These are phyloP conservation scores for Fulmarus glacialis DNA, from an alignment of 2,113 vertebrate genomes.

Conservation along the genomic window DNA sequence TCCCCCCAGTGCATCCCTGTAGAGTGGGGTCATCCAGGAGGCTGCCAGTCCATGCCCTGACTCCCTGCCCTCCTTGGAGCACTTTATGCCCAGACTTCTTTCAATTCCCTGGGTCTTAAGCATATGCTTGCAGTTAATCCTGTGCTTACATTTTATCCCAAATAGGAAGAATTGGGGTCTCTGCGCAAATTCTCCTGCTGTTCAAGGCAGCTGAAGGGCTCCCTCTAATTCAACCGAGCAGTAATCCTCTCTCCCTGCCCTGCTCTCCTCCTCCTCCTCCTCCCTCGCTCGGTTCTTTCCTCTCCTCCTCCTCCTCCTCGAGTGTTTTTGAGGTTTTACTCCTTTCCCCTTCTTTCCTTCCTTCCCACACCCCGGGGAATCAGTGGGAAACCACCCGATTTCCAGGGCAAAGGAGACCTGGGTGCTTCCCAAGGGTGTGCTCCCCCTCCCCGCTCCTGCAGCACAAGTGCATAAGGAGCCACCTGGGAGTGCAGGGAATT, in stretches of 20 bases:
- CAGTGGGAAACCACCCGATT: background rate
- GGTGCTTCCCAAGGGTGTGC: background rate
- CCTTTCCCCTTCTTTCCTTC: background rate
- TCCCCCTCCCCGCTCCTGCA: background rate
- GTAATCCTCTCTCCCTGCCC: conserved; percentile 38
- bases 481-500: background rate
- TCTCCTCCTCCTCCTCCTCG: background rate
- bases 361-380: background rate
- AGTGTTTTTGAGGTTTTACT: background rate
- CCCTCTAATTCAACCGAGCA: conserved; percentile 28
- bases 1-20: background rate
- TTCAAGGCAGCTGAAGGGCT: conserved; percentile 48
- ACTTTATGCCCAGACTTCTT: background rate
- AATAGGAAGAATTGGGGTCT: conserved; percentile 52
- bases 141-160: conserved; percentile 38
- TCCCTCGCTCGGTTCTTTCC: background rate
- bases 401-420: background rate
- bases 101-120: conserved; percentile 44
- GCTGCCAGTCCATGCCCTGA: background rate
- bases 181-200: conserved; percentile 62
- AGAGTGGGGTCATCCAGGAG: accelerated
- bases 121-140: conserved; percentile 60
- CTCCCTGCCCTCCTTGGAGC: background rate
- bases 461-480: background rate
- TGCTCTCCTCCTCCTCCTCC: background rate